Evolutionary conservation across 2,113 vertebrate species (phyloP).

Genomic region (Phrynosoma platyrhinos): DNA sequence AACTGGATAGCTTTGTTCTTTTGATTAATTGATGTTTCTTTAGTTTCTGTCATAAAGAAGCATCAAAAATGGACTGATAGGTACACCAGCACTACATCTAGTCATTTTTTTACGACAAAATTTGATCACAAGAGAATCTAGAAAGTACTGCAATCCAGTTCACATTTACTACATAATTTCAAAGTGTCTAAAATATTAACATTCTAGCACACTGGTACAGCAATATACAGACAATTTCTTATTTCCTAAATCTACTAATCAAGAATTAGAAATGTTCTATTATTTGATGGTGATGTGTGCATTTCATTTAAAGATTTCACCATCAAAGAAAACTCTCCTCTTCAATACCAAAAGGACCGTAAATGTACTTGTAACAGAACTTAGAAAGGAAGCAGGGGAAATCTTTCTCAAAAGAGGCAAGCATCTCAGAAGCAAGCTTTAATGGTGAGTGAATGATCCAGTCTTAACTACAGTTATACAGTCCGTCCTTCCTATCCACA

Average conservation of each 20-base stretch:
- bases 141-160: not conserved
- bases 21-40: not conserved
- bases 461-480: conserved; percentile 12
- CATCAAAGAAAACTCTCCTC: not conserved
- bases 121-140: not conserved
- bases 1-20: not conserved
- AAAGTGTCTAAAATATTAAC: not conserved
- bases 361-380: not conserved
- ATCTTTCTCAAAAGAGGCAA: conserved; percentile 23
- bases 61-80: not conserved
- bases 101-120: not conserved
- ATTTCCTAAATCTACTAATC: not conserved
- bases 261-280: not conserved
- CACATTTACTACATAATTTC: not conserved
- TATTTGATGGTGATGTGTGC: not conserved
- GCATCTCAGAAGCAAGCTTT: conserved; percentile 22
- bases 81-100: not conserved
- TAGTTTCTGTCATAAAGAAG: not conserved
- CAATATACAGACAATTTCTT: not conserved
- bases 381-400: not conserved
- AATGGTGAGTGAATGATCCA: conserved; percentile 29
- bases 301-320: not conserved
- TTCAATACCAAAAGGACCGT: not conserved
- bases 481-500: too few relatives aligned
- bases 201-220: not conserved